Evolutionary conservation across 2,797 vertebrate species (phyloP).

Genomic region (Fistularia commersonii): DNA sequence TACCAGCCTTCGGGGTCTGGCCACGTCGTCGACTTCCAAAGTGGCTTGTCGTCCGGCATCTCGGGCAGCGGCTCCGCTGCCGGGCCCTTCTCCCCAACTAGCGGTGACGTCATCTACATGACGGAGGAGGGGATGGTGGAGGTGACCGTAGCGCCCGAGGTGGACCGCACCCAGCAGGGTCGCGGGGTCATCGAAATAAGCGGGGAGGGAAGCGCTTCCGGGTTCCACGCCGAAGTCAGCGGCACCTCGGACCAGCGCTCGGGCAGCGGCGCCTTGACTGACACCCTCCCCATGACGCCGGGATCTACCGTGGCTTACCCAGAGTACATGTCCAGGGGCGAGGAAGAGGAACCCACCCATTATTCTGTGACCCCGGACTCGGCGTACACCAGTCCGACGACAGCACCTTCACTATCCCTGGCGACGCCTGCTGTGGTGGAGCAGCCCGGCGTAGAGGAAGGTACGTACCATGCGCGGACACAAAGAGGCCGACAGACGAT

Average conservation of each 20-base stretch:
- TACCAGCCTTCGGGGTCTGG: constrained; percentile 73
- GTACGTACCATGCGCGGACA: constrained; percentile 56
- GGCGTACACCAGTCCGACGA: constrained; percentile 48
- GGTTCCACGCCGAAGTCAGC: constrained; percentile 41
- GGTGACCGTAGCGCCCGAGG: constrained; percentile 56
- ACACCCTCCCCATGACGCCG: constrained; percentile 19
- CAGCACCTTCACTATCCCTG: constrained; percentile 51
- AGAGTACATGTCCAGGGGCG: constrained; percentile 14
- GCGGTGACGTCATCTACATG: constrained; percentile 71
- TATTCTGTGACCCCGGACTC: constrained; percentile 23
- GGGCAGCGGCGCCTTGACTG: constrained; percentile 22
- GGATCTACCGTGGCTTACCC: constrained; percentile 12
- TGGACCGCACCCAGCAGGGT: constrained; percentile 69
- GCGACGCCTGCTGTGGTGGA: constrained; percentile 52
- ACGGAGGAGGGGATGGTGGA: constrained; percentile 76
- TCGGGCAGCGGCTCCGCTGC: constrained; percentile 59
- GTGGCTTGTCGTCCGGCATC: constrained; percentile 59
- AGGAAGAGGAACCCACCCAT: constrained; percentile 26
- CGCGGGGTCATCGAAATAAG: constrained; percentile 72
- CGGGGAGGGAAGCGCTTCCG: constrained; percentile 54
- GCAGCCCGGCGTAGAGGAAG: constrained; percentile 60
- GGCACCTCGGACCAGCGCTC: constrained; percentile 38
- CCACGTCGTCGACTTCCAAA: constrained; percentile 69
- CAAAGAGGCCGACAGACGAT: no score
- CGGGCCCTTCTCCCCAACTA: constrained; percentile 37